phyloP scores from a whole-genome alignment of 2,888 invertebrate genomes.

The Seladonia tumulorum region DNA sequence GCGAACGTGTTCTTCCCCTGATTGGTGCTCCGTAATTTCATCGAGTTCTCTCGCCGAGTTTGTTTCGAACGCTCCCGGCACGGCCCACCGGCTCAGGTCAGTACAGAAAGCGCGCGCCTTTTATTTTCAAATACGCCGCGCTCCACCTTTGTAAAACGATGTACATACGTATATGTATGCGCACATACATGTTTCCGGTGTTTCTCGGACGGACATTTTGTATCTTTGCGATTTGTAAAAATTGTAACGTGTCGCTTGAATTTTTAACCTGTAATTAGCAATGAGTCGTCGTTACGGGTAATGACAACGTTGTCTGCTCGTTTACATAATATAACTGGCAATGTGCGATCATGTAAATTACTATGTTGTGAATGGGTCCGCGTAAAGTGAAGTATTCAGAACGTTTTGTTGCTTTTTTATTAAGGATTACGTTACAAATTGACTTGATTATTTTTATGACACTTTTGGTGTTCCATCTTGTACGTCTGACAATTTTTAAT shows the following conservation, averaged over 20 bases:
- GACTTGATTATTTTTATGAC: background rate
- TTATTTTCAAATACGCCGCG: background rate
- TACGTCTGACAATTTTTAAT: background rate
- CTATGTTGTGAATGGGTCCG: background rate
- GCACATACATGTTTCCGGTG: background rate
- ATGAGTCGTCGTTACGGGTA: background rate
- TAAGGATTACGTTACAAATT: background rate
- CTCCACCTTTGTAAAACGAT: background rate
- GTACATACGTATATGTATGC: background rate
- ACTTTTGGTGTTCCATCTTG: background rate
- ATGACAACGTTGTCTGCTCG: background rate
- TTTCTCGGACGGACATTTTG: background rate
- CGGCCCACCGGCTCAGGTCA: slow-evolving; percentile 50
- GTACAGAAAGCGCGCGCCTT: slow-evolving; percentile 28
- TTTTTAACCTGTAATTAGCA: background rate
- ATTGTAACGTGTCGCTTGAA: background rate
- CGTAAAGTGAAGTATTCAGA: background rate
- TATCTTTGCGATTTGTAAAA: background rate
- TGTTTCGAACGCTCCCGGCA: slow-evolving; percentile 26
- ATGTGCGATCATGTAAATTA: background rate
- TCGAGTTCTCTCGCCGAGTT: background rate
- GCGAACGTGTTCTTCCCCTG: slow-evolving; percentile 5
- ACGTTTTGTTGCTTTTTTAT: background rate
- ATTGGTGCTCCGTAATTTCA: slow-evolving; percentile 7
- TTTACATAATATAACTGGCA: background rate